Evolutionary conservation across 2,113 vertebrate species (phyloP).

Genomic region (Pelecanoides urinatrix): DNA sequence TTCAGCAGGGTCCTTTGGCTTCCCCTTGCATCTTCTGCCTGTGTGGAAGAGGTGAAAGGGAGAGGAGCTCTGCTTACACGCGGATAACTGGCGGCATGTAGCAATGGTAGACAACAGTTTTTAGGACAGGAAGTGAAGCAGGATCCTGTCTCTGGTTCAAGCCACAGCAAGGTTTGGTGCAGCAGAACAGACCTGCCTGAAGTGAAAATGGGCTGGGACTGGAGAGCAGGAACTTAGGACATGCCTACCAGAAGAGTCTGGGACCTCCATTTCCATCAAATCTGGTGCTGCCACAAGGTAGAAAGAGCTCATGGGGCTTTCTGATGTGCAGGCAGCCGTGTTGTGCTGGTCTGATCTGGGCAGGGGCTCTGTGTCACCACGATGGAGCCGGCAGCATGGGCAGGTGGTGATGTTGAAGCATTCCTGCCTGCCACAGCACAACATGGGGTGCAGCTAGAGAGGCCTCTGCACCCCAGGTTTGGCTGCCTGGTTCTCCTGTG

Average conservation of each 20-base stretch:
- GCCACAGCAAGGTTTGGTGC: background rate
- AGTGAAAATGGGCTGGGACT: background rate
- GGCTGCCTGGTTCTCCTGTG: background rate
- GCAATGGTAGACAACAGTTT: background rate
- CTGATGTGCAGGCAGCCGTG: background rate
- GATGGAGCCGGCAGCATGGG: background rate
- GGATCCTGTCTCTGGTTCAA: background rate
- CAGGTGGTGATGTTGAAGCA: background rate
- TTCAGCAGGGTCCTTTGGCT: background rate
- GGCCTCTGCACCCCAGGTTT: background rate
- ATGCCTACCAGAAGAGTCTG: background rate
- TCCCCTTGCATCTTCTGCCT: background rate
- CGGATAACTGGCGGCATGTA: fast-evolving
- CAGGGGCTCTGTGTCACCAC: background rate
- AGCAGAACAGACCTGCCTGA: background rate
- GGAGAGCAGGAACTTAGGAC: background rate
- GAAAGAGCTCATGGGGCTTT: background rate
- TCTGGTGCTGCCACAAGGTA: background rate
- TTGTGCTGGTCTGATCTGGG: too few relatives aligned
- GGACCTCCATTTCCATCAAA: background rate
- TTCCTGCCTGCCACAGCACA: background rate
- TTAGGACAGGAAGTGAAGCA: background rate
- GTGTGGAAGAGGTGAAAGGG: background rate
- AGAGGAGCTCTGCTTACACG: background rate
- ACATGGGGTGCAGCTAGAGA: background rate